Evolutionary conservation across 2,797 vertebrate species (phyloP).

Genomic region (Pogoniulus pusillus): DNA sequence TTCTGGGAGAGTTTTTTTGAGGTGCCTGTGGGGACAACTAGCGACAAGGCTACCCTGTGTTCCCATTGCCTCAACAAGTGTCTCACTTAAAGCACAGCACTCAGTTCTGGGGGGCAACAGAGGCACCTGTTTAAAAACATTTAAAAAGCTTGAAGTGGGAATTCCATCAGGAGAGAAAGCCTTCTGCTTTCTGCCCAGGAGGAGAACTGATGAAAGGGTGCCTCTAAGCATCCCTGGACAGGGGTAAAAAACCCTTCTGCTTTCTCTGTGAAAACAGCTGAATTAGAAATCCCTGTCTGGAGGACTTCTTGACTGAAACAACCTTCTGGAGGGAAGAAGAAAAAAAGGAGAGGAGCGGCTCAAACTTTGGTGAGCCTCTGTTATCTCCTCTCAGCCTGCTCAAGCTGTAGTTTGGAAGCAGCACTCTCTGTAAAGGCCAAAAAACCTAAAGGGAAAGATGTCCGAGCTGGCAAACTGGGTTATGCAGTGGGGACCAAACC

Average conservation of each 20-base stretch:
- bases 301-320: not conserved
- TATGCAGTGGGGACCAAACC: slow-evolving; percentile 55
- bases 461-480: slow-evolving; percentile 53
- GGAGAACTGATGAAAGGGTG: not conserved
- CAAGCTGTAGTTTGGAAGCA: not conserved
- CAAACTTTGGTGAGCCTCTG: not conserved
- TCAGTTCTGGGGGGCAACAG: not conserved
- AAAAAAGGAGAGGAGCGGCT: not conserved
- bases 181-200: not conserved
- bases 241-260: not conserved
- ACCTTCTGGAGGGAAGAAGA: not conserved
- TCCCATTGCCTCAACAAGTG: not conserved
- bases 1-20: not conserved
- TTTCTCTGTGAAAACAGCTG: not conserved
- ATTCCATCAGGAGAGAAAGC: not conserved
- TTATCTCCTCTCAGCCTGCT: not conserved
- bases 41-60: not conserved
- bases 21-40: not conserved
- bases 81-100: not conserved
- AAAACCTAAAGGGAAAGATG: not conserved
- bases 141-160: not conserved
- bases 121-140: not conserved
- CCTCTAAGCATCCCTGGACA: not conserved
- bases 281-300: not conserved
- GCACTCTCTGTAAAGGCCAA: not conserved